Conservation (phyloP, 2,888 invertebrate genomes). For the Platycnemis pennipes region DNA sequence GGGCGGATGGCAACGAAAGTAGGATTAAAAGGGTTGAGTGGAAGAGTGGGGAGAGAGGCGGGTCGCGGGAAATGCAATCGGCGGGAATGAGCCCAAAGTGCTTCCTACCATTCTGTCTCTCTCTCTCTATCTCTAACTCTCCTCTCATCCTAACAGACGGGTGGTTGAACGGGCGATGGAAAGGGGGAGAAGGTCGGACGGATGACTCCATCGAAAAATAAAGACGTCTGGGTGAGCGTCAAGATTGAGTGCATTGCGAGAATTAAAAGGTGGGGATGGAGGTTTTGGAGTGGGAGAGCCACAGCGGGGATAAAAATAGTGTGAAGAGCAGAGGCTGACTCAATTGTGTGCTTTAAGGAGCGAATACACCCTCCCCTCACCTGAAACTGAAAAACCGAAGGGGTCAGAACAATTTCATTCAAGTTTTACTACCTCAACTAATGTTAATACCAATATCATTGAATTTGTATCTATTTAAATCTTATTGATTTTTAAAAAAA, state of each 20-base stretch:
- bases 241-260: constrained; percentile 5
- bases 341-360: too few relatives aligned
- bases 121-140: neutral
- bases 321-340: neutral
- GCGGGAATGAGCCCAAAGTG: neutral
- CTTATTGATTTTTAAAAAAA: too few relatives aligned
- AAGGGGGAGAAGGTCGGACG: neutral
- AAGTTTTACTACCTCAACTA: too few relatives aligned
- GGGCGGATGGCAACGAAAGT: neutral
- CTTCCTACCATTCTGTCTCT: neutral
- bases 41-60: neutral
- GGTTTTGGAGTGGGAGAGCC: neutral
- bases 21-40: constrained; percentile 2
- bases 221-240: constrained; percentile 1
- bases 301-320: neutral
- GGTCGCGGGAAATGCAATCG: neutral
- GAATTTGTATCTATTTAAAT: too few relatives aligned
- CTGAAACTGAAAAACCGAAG: too few relatives aligned
- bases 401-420: too few relatives aligned
- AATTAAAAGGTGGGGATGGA: neutral
- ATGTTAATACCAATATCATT: too few relatives aligned
- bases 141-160: neutral
- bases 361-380: too few relatives aligned
- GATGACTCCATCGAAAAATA: neutral
- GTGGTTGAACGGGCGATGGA: neutral